Evolutionary conservation across 2,888 invertebrate species (phyloP), one percentile per base, ranked within the genome.

Genomic region (Lamellibrachia columna): DNA sequence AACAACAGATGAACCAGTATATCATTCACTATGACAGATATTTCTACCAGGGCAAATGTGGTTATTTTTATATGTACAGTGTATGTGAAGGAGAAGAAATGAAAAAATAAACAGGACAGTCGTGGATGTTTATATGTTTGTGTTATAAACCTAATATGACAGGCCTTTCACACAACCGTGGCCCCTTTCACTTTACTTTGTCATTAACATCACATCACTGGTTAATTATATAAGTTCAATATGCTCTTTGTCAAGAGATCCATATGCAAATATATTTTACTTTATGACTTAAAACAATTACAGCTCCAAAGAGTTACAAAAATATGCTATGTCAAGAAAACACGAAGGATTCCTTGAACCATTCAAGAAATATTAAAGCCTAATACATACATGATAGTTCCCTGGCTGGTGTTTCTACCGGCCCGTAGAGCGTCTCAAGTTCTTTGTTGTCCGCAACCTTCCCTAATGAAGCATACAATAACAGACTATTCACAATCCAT

Each of bases 381-480:
- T 40, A 22, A 15, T 75, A 75, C 75, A 15, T 75, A 75, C 75
- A 75, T 15, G 75, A 22, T 22, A 22, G 92, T 3, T 53, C 92
- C 91, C 91, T 28, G 91, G 91, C 91, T 53, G 92, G 92, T 52
- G 93, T 92, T 91, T 94, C 94, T 2, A 94, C 94, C 0, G 95
- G 95, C 6, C 95, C 95, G 91, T 95, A 96, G 75, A 96, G 93
- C 52, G 95, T 94, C 93, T 95, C 95, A 28, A 95, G 92, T 90
- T 95, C 95, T 92, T 95, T 95, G 90, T 94, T 94, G 90, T 95
- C 93, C 53, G 95, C 94, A 11, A 95, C 95, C 94, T 95, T 95
- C 53, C 96, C 96, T 95, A 93, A 75, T 75, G n/a, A 75, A 75
- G n/a, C 75, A 75, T 75, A 75, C 75, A 75, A 75, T 75, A 9